Evolutionary conservation across 2,797 vertebrate genomes (phyloP), one percentile per base, ranked within the genome.

Genomic region (Pseudotriccus pelzelni): DNA sequence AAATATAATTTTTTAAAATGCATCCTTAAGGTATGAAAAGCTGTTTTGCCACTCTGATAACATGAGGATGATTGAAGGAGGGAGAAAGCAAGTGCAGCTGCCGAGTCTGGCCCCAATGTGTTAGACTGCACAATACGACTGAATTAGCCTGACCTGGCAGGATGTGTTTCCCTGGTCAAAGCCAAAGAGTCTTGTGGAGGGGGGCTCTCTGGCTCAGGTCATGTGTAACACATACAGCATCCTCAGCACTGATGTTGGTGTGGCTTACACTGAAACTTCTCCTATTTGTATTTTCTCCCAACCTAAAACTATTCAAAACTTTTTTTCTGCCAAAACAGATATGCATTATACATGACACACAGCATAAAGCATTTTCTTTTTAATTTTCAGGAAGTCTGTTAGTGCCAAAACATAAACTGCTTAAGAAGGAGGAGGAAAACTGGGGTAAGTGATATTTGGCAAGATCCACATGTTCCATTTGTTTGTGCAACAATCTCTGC

Each of bases 381-480:
- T 86, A 88, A 95, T 93, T 92, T 95, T 90, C 67, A 56, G 83
- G 63, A 87, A 92, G 67, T 32, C 46, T 92, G 77, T 56, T 79
- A 47, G 77, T 94, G 89, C 87, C 93, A 96, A 84, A 95, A 67
- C 47, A 67, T 84, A 81, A 94, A 94, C 53, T 88, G 74, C 87
- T 89, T 74, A 72, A 91, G 84, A 47, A 87, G 46, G 27, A 82
- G 67, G 37, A 93, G 43, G 67, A 76, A 84, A 96, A 91, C 49
- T 70, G 19, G 89, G 72, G n/a, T 93, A 93, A 97, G 58, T 75
- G 87, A 77, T 96, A 94, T 93, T 94, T 96, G 96, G 93, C 94
- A 96, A 79, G 94, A 93, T 87, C 94, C 96, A 93, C 93, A 84
- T 95, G 89, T 95, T 96, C 63, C 63, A 16, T 84, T 94, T 94